Conservation (phyloP, 1,140 invertebrate genomes). For the Tigriopus japonicus region DNA sequence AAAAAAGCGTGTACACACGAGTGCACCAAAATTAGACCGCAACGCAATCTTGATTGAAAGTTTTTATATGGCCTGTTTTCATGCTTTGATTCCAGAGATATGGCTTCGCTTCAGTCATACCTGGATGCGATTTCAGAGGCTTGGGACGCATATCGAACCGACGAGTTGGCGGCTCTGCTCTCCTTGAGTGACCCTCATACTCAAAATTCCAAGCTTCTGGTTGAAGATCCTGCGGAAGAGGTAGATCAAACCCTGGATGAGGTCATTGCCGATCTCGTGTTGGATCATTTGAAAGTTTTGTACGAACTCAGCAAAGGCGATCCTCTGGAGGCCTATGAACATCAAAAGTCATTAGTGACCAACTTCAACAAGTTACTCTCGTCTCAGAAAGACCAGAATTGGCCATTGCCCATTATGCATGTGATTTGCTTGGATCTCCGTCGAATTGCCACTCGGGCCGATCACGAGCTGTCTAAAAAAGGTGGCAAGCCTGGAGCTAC, state of each 20-base stretch:
- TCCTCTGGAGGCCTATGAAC: conserved; percentile 8
- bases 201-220: conserved; percentile 41
- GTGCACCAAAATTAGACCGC: too few relatives aligned
- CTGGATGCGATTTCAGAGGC: neutral
- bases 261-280: conserved; percentile 58
- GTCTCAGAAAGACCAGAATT: conserved; percentile 82
- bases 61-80: neutral
- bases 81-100: neutral
- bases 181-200: conserved; percentile 57
- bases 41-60: neutral
- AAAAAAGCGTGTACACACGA: too few relatives aligned
- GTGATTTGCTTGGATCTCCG: conserved; percentile 68
- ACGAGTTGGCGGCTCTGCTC: conserved; percentile 29
- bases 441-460: conserved; percentile 56
- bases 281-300: conserved; percentile 39
- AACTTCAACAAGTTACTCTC: conserved; percentile 64
- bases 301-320: conserved; percentile 28
- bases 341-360: conserved; percentile 32
- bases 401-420: conserved; percentile 79
- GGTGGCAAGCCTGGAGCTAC: conserved; percentile 21
- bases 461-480: conserved; percentile 29
- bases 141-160: conserved; percentile 6
- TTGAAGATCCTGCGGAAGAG: conserved; percentile 44
- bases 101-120: neutral
- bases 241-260: conserved; percentile 46